phyloP scores from a whole-genome alignment of 2,113 vertebrate genomes.

The Myotis lucifugus region DNA sequence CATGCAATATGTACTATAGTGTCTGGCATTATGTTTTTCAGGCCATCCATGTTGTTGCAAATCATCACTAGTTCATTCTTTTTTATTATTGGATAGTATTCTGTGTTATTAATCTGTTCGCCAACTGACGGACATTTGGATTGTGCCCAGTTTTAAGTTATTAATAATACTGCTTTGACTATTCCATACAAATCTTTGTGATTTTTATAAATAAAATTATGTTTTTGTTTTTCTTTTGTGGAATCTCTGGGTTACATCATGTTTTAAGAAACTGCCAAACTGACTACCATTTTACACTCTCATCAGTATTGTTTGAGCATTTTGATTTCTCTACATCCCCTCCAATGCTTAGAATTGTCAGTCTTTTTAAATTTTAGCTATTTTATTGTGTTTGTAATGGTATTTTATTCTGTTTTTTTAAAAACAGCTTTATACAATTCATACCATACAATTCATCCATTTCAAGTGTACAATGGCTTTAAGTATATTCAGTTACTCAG shows the following conservation, averaged over 20 bases:
- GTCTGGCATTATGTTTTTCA: neutral
- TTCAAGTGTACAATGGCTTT: neutral
- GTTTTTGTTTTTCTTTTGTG: neutral
- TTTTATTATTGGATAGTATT: neutral
- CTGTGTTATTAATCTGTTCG: neutral
- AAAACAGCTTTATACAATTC: neutral
- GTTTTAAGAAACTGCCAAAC: neutral
- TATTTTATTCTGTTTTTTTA: conserved; percentile 29
- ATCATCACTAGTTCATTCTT: neutral
- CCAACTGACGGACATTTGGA: neutral
- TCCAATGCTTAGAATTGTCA: neutral
- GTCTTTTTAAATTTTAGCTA: conserved; percentile 25
- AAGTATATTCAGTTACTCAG: neutral
- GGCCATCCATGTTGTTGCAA: neutral
- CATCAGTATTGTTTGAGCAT: neutral
- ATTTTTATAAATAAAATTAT: conserved; percentile 40
- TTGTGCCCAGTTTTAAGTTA: neutral
- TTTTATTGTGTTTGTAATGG: conserved; percentile 10
- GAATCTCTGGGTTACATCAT: neutral
- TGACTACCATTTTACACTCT: neutral
- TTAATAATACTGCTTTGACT: neutral
- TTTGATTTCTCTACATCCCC: neutral
- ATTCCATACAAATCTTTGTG: neutral
- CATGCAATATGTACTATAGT: neutral
- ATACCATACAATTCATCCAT: neutral